Evolutionary conservation across 2,888 invertebrate genomes (phyloP).

Genomic region (Cryptus armator): DNA sequence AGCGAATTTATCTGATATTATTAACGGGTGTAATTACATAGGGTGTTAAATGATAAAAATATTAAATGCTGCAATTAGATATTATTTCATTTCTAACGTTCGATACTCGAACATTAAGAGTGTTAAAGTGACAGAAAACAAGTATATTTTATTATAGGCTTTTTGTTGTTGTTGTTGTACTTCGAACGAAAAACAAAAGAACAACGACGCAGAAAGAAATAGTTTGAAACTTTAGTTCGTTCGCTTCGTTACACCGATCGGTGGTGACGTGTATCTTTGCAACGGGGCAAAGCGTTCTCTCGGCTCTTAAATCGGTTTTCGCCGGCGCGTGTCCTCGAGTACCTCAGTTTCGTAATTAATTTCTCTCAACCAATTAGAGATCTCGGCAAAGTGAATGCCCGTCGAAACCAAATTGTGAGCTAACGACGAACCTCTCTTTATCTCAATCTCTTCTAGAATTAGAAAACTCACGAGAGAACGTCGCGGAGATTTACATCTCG

Average conservation of each 20-base stretch:
- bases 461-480: conserved; percentile 67
- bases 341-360: conserved; percentile 80
- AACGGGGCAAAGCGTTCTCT: conserved; percentile 1
- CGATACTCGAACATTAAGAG: no score
- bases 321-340: not conserved
- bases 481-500: conserved; percentile 25
- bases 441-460: conserved; percentile 62
- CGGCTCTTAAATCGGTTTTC: not conserved
- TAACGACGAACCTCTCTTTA: conserved; percentile 23
- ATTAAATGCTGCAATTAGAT: no score
- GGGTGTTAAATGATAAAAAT: no score
- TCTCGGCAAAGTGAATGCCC: conserved; percentile 17
- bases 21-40: no score
- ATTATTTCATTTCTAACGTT: no score
- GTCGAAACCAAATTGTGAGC: conserved; percentile 5
- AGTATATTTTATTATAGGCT: not conserved
- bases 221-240: not conserved
- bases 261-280: not conserved
- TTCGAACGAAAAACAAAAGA: not conserved
- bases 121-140: not conserved
- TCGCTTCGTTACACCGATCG: not conserved
- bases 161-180: not conserved
- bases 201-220: not conserved
- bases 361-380: conserved; percentile 80
- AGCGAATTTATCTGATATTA: no score